Conservation (phyloP, 2,113 vertebrate species). For the Zosterops hypoxanthus region DNA sequence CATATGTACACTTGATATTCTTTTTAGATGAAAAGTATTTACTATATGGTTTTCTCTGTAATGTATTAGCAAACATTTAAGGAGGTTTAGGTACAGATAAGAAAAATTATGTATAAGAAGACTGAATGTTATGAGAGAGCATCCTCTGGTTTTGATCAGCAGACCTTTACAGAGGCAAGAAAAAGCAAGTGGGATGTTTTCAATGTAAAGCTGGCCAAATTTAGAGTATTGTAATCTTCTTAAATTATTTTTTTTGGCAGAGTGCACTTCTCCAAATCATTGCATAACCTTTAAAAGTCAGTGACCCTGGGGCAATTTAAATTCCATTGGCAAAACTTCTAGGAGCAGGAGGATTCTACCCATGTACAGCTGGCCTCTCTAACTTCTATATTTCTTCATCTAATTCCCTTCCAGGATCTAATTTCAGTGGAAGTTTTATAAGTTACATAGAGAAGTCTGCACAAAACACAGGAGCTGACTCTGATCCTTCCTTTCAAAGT, state of each 20-base stretch:
- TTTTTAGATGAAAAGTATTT: not conserved
- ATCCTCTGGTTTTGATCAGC: not conserved
- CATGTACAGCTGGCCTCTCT: not conserved
- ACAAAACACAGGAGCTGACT: not conserved
- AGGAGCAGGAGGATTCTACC: not conserved
- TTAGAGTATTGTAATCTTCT: not conserved
- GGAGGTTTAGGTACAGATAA: not conserved
- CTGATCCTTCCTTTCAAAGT: not conserved
- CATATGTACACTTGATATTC: not conserved
- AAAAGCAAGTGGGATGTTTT: not conserved
- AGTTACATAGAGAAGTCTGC: not conserved
- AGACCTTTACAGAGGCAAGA: not conserved
- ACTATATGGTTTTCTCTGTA: not conserved
- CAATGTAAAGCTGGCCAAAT: constrained; percentile 7
- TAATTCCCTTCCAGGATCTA: not conserved
- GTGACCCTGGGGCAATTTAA: not conserved
- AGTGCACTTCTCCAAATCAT: not conserved
- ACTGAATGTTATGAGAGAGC: not conserved
- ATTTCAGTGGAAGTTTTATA: not conserved
- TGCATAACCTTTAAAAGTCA: not conserved
- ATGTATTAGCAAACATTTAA: not conserved
- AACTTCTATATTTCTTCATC: not conserved
- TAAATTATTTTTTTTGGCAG: constrained; percentile 46
- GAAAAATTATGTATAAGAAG: not conserved
- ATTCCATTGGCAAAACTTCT: constrained; percentile 12